Evolutionary conservation across 35 echinoderm and acorn worm species (phyloP).

Genomic region (Diadema setosum): DNA sequence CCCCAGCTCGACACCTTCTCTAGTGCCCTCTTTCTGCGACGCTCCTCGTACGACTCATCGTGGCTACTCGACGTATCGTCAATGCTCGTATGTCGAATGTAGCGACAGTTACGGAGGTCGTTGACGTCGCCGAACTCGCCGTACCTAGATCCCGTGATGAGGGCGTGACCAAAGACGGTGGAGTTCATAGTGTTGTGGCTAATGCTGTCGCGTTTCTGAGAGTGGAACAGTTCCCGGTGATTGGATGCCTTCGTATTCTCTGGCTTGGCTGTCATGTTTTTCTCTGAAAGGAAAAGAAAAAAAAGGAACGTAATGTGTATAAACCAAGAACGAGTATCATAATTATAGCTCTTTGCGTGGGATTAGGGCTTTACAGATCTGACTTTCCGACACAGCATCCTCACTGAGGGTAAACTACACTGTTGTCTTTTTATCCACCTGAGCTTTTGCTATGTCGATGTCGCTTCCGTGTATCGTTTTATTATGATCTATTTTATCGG

Average conservation of each 20-base stretch:
- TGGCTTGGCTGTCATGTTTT: neutral
- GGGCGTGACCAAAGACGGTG: neutral
- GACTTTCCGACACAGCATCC: too few species aligned
- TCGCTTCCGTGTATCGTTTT: too few species aligned
- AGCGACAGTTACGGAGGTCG: conserved; percentile 60
- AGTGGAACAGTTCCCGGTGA: neutral
- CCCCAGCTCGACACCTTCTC: conserved; percentile 17
- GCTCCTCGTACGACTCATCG: neutral
- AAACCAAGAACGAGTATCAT: too few species aligned
- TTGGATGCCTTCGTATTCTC: neutral
- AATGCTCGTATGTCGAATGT: conserved; percentile 16
- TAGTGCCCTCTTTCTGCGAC: neutral
- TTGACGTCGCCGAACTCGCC: conserved; percentile 2
- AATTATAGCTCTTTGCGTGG: too few species aligned
- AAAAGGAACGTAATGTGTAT: too few species aligned
- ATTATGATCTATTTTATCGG: too few species aligned
- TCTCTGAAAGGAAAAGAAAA: neutral
- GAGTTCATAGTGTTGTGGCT: neutral
- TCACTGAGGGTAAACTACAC: too few species aligned
- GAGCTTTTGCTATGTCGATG: too few species aligned
- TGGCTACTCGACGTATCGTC: neutral
- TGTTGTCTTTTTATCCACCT: too few species aligned
- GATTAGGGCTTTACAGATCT: too few species aligned
- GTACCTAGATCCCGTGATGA: neutral
- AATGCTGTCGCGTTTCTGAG: neutral